Evolutionary conservation across 2,888 invertebrate species (phyloP).

Genomic region (Enoplolaimus lenunculus): DNA sequence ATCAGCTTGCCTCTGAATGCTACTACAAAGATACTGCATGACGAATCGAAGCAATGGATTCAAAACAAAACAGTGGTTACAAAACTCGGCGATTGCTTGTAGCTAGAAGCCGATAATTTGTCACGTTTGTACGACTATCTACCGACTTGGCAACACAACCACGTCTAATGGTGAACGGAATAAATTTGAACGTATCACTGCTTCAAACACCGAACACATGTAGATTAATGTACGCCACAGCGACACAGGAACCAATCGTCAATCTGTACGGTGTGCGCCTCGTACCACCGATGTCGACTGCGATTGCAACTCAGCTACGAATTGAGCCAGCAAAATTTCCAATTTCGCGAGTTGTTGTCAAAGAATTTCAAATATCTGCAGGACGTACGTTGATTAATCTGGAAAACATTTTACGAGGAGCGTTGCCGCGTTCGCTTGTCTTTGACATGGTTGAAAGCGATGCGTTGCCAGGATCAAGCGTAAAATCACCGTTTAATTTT

Average conservation of each 20-base stretch:
- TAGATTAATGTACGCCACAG: neutral
- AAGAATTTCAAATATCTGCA: neutral
- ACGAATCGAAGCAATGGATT: too few relatives aligned
- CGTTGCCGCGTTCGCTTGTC: neutral
- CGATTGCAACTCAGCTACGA: neutral
- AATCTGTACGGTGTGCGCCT: neutral
- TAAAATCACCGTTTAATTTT: conserved; percentile 8
- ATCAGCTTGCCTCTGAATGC: too few relatives aligned
- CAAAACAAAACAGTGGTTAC: too few relatives aligned
- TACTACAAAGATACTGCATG: too few relatives aligned
- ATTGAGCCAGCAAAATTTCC: neutral
- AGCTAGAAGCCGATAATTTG: too few relatives aligned
- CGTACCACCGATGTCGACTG: neutral
- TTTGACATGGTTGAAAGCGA: neutral
- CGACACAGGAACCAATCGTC: neutral
- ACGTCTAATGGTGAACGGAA: neutral
- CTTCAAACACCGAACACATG: neutral
- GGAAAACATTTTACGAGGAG: neutral
- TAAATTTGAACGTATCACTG: neutral
- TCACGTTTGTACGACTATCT: neutral
- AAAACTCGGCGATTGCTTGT: too few relatives aligned
- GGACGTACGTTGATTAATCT: conserved; percentile 1
- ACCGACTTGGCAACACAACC: neutral
- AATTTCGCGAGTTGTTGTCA: neutral
- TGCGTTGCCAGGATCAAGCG: neutral